Conservation (phyloP, 2,113 vertebrate species). For the Dasyprocta punctata region DNA sequence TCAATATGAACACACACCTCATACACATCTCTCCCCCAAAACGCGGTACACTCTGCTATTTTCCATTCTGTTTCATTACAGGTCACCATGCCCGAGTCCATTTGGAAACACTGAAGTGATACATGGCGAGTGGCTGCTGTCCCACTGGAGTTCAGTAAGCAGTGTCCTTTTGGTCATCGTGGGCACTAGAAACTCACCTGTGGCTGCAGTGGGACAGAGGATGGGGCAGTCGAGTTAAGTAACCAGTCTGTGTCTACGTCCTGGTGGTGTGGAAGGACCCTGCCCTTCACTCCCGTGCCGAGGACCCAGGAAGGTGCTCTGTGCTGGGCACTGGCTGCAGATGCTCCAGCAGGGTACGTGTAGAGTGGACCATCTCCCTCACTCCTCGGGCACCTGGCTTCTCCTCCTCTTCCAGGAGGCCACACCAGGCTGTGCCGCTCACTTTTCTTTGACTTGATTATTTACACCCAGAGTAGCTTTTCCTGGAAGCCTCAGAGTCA, state of each 20-base stretch:
- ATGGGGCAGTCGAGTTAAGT: neutral
- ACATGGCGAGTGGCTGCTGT: too few relatives aligned
- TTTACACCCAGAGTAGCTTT: constrained; percentile 64
- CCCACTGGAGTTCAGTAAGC: neutral
- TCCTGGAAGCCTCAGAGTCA: constrained; percentile 72
- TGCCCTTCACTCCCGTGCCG: neutral
- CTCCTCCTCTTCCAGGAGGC: neutral
- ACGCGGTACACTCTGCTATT: neutral
- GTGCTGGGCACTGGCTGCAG: neutral
- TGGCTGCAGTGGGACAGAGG: neutral
- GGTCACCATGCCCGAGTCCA: neutral
- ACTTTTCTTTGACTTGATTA: constrained; percentile 49
- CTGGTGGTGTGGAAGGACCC: neutral
- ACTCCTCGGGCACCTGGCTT: constrained; percentile 2
- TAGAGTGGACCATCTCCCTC: neutral
- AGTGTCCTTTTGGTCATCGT: neutral
- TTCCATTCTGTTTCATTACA: neutral
- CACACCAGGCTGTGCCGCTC: neutral
- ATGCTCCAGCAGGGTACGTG: accelerated
- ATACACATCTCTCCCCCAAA: neutral
- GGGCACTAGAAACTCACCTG: neutral
- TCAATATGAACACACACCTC: neutral
- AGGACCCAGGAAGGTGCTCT: neutral
- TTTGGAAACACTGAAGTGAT: neutral
- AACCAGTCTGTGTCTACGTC: accelerated